Base-by-base conservation (phyloP, 2,113 vertebrate genomes). In the Neodon shergylaensis region DNA sequence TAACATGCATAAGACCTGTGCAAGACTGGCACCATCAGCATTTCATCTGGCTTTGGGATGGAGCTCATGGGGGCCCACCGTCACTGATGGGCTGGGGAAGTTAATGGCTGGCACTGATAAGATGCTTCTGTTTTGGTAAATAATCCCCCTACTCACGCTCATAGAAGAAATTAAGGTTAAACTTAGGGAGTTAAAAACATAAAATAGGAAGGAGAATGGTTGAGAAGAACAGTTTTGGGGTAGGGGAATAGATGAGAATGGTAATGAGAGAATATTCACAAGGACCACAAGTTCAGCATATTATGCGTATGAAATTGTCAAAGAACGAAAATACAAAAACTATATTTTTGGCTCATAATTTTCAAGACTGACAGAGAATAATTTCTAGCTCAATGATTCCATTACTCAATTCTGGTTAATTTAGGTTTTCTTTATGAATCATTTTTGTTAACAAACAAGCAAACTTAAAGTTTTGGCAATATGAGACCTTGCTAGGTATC, bases 281-380 rank as follows among this genome's bases (percentile, higher is more conserved):
- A 65, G n/a, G 13, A 84, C 61, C 39, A 31, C 31, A 65, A 65
- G 12, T 26, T 83, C 81, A 65, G 61, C 31, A 65, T 65, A 65
- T 42, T 39, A 42, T 5, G 16, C 9, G 13, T 44, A 33, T 33
- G 82, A 65, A 31, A 9, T 39, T 44, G 39, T 65, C 82, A 31
- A 44, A 84, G 26, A 83, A 42, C 31, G 28, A 44, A 63, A 84
- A 31, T 26, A 84, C 26, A 84, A 84, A 63, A 42, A 17, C 31
- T 63, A 31, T 42, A 11, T 24, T 84, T 26, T 54, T 90, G 17
- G 68, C 93, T 95, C 47, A 52, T 76, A 66, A 54, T 92, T 96
- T 68, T 95, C 82, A 85, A 73, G 17, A 28, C 66, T 81, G 73
- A 94, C n/a, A 66, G 58, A 90, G 77, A 85, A 91, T 72, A 95